A percentile compares a stretch with the other conserved stretches of the same genome.
phyloP scores from a whole-genome alignment of 1,140 invertebrate species.

The Akabosia matsudoensis region DNA sequence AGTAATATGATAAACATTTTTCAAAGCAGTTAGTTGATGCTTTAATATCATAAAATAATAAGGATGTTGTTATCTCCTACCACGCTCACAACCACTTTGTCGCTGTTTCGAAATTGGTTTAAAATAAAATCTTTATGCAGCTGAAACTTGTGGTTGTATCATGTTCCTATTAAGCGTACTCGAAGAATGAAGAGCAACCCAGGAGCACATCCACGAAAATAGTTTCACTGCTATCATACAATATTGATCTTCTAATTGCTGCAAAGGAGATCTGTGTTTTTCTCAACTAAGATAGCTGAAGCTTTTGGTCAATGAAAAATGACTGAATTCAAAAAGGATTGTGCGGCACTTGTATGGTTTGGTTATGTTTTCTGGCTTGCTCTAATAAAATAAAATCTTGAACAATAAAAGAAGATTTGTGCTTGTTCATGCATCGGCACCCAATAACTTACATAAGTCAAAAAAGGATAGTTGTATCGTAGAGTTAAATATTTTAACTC shows the following conservation, averaged over 20 bases:
- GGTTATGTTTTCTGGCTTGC: not conserved
- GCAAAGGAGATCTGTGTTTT: no score
- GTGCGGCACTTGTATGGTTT: not conserved
- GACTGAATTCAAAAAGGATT: slow-evolving; percentile 2
- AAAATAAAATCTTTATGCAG: no score
- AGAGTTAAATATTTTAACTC: not conserved
- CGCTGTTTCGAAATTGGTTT: not conserved
- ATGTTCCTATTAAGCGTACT: not conserved
- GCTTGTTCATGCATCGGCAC: slow-evolving; percentile 2
- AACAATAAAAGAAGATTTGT: no score
- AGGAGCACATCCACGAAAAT: not conserved
- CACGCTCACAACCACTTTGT: not conserved
- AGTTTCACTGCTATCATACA: not conserved
- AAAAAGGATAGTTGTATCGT: not conserved
- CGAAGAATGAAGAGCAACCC: not conserved
- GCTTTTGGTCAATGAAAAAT: slow-evolving; percentile 14
- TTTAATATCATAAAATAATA: no score
- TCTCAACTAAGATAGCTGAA: no score
- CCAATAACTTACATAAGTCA: not conserved
- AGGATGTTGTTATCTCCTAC: not conserved
- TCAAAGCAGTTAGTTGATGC: no score
- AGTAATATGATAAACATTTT: not conserved
- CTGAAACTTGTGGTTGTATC: no score
- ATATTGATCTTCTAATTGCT: slow-evolving; percentile 8
- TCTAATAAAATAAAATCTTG: not conserved